Base-by-base conservation (phyloP, 2,113 vertebrate genomes). In the Nanger granti region DNA sequence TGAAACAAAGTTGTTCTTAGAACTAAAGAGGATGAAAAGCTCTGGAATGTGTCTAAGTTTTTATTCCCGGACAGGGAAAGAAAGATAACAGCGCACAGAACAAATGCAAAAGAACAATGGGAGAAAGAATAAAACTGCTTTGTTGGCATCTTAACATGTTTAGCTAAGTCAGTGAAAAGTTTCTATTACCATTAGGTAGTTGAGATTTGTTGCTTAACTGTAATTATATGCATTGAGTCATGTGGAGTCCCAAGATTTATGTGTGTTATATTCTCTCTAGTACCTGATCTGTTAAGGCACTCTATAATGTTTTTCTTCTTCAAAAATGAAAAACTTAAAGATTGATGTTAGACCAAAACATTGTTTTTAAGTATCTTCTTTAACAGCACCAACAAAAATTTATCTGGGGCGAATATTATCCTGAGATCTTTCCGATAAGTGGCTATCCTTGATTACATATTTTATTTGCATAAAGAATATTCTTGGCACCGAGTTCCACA, bases 381-480 rank as follows among this genome's bases (percentile, higher is more conserved):
- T 93, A 82, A 73, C 8, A 64, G 1, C 5, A 80, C 2, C 10
- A 79, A 52, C 2, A 47, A 37, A 95, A 80, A 84, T 91, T 10
- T 97, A 24, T 93, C 55, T 80, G 24, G 26, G 17, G 84, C 41
- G 3, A 54, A 89, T 17, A 49, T 52, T 60, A 83, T 88, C 29
- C 41, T 54, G 20, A 85, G 79, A 96, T 37, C 11, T 89, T 92
- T 86, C 26, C 2, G 49, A 11, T 80, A 91, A 73, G 10, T 55
- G 69, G 84, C 8, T 73, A 60, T n/a, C 4, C 29, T 84, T 96
- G 87, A 41, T 89, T 60, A 54, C 82, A 54, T 54, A 69, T 52
- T 66, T 93, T 82, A 76, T 83, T 92, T 93, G 66, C 79, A 89
- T 94, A 87, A 93, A 93, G 88, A 80, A 59, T 89, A 64, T 73